These are phyloP conservation scores for Cacoxenus indagator DNA, from an alignment of 2,888 invertebrate genomes.

Conservation along the genomic window DNA sequence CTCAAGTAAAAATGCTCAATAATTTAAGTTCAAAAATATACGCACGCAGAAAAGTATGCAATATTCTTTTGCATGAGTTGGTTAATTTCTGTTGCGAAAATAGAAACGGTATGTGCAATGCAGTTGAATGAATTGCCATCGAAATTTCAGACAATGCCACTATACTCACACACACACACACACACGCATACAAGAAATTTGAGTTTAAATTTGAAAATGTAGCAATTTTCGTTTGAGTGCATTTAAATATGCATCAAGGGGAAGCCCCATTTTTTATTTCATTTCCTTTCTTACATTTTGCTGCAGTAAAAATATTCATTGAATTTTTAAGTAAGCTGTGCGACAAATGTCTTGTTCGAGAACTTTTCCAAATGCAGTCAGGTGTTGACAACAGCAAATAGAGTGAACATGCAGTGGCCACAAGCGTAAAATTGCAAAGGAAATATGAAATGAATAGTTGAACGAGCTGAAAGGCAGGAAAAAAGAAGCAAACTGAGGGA, in stretches of 20 bases:
- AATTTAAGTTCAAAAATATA: too few relatives aligned
- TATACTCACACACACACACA: too few relatives aligned
- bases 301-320: constrained; percentile 52
- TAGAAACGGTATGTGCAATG: too few relatives aligned
- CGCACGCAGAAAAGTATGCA: too few relatives aligned
- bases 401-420: neutral
- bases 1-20: too few relatives aligned
- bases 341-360: constrained; percentile 46
- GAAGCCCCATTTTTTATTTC: neutral
- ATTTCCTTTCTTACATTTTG: constrained; percentile 19
- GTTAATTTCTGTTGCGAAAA: too few relatives aligned
- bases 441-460: neutral
- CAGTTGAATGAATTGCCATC: too few relatives aligned
- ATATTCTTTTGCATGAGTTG: too few relatives aligned
- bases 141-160: too few relatives aligned
- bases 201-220: too few relatives aligned
- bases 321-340: constrained; percentile 54
- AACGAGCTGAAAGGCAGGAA: neutral
- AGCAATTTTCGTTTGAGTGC: neutral
- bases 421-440: neutral
- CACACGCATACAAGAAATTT: too few relatives aligned
- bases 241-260: constrained; percentile 9
- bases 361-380: neutral
- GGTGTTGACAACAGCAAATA: neutral
- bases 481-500: too few relatives aligned